A percentile compares a stretch with the other conserved stretches of the same genome.
These are phyloP conservation scores for Perizoma flavofasciatum DNA, from an alignment of 2,888 invertebrate species.

Conservation along the genomic window DNA sequence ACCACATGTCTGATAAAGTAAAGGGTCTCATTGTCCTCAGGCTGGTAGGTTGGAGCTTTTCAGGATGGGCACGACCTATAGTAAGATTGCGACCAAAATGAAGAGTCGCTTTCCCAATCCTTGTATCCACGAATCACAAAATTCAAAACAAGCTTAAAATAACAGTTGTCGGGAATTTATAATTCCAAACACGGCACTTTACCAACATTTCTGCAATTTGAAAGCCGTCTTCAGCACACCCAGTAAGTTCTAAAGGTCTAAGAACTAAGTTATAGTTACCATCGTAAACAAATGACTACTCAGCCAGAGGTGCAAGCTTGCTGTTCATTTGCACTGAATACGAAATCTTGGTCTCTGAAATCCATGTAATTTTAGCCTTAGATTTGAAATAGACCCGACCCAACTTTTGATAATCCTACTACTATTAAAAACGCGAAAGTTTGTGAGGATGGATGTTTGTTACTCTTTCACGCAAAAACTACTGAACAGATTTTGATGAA, in stretches of 20 bases:
- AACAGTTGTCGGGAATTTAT: background rate
- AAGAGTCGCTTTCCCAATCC: too few species aligned
- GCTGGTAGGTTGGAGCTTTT: too few species aligned
- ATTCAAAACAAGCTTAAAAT: background rate
- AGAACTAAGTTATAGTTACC: conserved; percentile 9
- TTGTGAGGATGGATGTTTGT: too few species aligned
- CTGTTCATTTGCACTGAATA: conserved; percentile 12
- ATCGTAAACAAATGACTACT: conserved; percentile 15
- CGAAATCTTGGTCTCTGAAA: background rate
- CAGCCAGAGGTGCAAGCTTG: conserved; percentile 21
- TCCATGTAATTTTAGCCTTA: conserved; percentile 6
- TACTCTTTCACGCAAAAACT: too few species aligned
- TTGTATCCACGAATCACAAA: background rate
- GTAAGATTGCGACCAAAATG: too few species aligned
- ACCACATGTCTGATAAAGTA: too few species aligned
- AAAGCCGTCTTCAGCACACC: conserved; percentile 13
- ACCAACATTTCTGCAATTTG: conserved; percentile 13
- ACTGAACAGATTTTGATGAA: too few species aligned
- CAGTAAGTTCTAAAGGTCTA: conserved; percentile 19
- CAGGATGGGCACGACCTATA: too few species aligned
- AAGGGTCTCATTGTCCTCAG: too few species aligned
- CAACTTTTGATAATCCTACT: too few species aligned
- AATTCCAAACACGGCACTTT: conserved; percentile 8
- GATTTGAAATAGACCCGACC: background rate
- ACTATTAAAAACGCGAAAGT: too few species aligned